Evolutionary conservation across 2,888 invertebrate species (phyloP), one percentile per base, ranked within the genome.

Genomic region (Nasonovia ribisnigri): DNA sequence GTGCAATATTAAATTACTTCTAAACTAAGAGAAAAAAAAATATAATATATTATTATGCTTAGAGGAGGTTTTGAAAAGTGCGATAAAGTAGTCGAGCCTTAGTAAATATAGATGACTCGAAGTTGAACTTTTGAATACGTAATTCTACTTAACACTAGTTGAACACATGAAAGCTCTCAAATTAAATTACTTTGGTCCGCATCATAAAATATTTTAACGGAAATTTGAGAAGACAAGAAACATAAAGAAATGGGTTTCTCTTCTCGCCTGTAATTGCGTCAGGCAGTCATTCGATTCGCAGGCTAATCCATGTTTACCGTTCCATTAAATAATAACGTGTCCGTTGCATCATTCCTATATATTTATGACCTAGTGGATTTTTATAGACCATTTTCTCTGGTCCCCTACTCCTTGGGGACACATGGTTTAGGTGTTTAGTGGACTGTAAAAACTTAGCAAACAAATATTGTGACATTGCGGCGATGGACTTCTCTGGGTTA

Each of bases 291-390:
- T 77, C 89, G 93, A 89, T 93, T 93, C 93, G 93, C 89, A 57
- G 88, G 51, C 92, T 92, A 77, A 92, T 92, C 77, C 92, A 88
- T 92, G 92, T 92, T 92, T 92, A 92, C 88, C 92, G 92, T 92
- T 93, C 93, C 93, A 89, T 93, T 93, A 89, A 93, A 92, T 88
- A 77, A 88, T 88, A 88, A 84, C 84, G 89, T 88, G 89, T 92
- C 54, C 89, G 89, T 93, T 93, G 93, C 93, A 89, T 84, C 93
- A 93, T 89, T 88, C 43, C 29, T 26, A 60, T 46, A 46, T 92
- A 36, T 48, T 43, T 84, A 51, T 91, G 91, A 91, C 67, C 88
- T 43, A 54, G 92, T 67, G 88, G 77, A 88, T 92, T 92, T 92
- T 88, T 51, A 84, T 88, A 67, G 92, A 88, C 51, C 51, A 88